These are phyloP conservation scores for Tragelaphus strepsiceros DNA, from an alignment of 2,113 vertebrate species.

Conservation along the genomic window DNA sequence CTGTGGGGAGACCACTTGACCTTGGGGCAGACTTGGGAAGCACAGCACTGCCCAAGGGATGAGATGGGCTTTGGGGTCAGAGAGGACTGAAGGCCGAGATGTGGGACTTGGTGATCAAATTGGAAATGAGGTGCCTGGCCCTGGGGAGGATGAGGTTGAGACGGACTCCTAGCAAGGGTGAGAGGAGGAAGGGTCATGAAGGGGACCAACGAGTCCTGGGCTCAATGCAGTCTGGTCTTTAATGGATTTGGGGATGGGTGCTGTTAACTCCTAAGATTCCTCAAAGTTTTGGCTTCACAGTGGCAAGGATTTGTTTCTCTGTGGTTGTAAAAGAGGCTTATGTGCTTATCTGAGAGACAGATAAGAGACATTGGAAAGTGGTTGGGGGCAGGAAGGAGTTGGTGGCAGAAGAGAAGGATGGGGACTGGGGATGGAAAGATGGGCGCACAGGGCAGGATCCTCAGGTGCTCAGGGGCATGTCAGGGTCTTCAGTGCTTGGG, in stretches of 20 bases:
- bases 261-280: neutral
- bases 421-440: neutral
- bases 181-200: neutral
- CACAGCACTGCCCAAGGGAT: neutral
- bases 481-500: neutral
- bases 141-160: neutral
- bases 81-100: neutral
- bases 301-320: neutral
- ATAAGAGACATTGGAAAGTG: neutral
- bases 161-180: neutral
- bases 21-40: neutral
- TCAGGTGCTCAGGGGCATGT: neutral
- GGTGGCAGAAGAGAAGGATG: neutral
- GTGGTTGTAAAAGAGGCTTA: neutral
- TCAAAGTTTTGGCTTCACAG: neutral
- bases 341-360: neutral
- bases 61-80: neutral
- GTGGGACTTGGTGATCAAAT: neutral
- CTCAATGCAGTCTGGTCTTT: rapidly evolving
- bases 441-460: rapidly evolving
- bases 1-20: neutral
- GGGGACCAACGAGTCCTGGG: neutral
- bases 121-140: neutral
- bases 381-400: neutral
- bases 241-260: too few species aligned